Percentiles rank a stretch among this genome's conserved stretches.
phyloP scores from a whole-genome alignment of 2,888 invertebrate genomes.

The Esperia sulphurella region DNA sequence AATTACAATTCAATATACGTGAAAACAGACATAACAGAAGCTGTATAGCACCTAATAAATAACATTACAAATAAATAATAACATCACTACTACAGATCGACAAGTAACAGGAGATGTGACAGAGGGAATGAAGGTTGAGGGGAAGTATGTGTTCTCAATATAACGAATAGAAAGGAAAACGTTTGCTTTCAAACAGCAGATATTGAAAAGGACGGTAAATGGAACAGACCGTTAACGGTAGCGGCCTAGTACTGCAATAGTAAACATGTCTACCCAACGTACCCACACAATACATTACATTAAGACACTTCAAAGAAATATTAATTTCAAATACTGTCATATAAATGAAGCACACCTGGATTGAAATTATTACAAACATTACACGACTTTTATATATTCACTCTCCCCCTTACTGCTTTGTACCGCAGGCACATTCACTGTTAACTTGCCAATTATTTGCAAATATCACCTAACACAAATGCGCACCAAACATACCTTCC shows the following conservation, averaged over 20 bases:
- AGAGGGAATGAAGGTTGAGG: no score
- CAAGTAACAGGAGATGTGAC: not conserved
- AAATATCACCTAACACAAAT: slow-evolving; percentile 5
- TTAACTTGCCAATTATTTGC: not conserved
- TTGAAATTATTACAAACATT: no score
- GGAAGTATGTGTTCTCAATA: no score
- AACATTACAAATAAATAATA: slow-evolving; percentile 4
- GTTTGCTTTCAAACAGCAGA: not conserved
- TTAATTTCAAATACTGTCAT: no score
- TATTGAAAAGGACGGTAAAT: not conserved
- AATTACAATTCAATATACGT: not conserved
- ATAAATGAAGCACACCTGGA: no score
- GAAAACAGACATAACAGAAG: slow-evolving; percentile 7
- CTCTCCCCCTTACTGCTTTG: not conserved
- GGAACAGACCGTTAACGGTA: not conserved
- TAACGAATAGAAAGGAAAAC: no score
- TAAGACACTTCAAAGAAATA: no score
- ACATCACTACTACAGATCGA: not conserved
- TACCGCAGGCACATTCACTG: not conserved
- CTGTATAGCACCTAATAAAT: slow-evolving; percentile 2
- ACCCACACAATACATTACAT: no score
- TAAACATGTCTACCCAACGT: no score
- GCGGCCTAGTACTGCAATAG: no score
- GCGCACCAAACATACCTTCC: slow-evolving; percentile 11
- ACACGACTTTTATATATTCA: not conserved